These are phyloP conservation scores for Psittacus erithacus DNA, from an alignment of 2,113 vertebrate genomes.

Conservation along the genomic window DNA sequence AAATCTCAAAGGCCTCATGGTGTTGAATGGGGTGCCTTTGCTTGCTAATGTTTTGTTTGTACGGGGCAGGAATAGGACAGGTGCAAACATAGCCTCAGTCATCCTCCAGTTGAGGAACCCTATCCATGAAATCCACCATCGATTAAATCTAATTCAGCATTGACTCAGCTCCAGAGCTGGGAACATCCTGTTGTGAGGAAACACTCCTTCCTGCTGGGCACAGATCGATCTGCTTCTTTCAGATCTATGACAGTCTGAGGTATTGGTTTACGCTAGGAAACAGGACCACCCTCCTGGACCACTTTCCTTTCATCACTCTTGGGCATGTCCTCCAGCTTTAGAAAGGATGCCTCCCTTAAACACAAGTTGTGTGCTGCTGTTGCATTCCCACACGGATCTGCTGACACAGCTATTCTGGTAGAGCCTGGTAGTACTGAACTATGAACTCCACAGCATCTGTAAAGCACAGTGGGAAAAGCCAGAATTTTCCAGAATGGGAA, in stretches of 20 bases:
- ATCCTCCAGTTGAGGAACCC: background rate
- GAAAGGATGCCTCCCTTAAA: background rate
- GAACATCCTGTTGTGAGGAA: background rate
- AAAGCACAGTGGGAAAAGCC: accelerated
- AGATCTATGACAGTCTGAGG: background rate
- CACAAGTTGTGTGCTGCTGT: background rate
- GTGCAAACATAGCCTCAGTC: background rate
- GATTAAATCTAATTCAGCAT: background rate
- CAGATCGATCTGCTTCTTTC: background rate
- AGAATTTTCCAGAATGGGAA: background rate
- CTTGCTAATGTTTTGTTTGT: background rate
- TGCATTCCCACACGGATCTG: accelerated
- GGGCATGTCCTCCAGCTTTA: background rate
- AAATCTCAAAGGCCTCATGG: background rate
- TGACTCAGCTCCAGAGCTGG: background rate
- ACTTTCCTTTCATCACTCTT: no score
- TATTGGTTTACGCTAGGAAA: background rate
- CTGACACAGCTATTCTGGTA: background rate
- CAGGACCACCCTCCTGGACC: background rate
- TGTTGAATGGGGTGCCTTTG: background rate
- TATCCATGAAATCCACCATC: background rate
- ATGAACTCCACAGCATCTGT: background rate
- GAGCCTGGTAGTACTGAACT: background rate
- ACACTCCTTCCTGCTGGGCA: background rate
- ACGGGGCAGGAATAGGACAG: background rate